phyloP scores from a whole-genome alignment of 2,113 vertebrate genomes.

The Salvelinus namaycush region DNA sequence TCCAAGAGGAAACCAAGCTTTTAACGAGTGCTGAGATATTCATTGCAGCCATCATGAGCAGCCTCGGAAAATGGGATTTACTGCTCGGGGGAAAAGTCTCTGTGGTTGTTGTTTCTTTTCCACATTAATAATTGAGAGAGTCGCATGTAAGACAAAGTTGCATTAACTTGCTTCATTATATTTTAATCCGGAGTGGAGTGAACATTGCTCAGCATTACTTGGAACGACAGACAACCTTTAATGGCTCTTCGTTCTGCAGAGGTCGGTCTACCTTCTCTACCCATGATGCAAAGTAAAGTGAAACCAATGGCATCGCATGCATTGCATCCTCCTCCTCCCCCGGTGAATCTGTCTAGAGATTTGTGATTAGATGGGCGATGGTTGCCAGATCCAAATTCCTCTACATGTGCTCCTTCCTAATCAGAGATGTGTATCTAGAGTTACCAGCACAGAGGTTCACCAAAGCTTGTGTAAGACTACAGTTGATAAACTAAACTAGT shows the following conservation, averaged over 20 bases:
- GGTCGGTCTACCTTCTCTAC: constrained; percentile 27
- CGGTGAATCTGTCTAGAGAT: constrained; percentile 15
- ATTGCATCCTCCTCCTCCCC: constrained; percentile 27
- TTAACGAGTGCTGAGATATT: constrained; percentile 70
- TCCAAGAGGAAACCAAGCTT: constrained; percentile 60
- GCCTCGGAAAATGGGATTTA: constrained; percentile 58
- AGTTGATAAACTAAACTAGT: background rate
- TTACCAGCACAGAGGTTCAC: constrained; percentile 40
- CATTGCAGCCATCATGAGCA: constrained; percentile 59
- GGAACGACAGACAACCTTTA: constrained; percentile 47
- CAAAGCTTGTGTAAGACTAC: constrained; percentile 12
- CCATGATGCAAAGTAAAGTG: constrained; percentile 12
- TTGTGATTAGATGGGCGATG: constrained; percentile 29
- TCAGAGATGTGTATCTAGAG: constrained; percentile 43
- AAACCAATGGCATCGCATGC: constrained; percentile 18
- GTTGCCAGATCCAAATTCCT: constrained; percentile 50
- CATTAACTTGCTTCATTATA: constrained; percentile 75
- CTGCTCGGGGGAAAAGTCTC: constrained; percentile 61
- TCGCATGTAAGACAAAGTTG: constrained; percentile 75
- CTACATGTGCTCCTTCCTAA: constrained; percentile 51
- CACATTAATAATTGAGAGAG: constrained; percentile 73
- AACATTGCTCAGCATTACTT: constrained; percentile 60
- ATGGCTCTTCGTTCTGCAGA: constrained; percentile 30
- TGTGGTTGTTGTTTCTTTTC: constrained; percentile 58
- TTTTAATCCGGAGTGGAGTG: constrained; percentile 68